Percentiles rank a stretch among this genome's conserved stretches.
Evolutionary conservation across 2,888 invertebrate genomes (phyloP).

Genomic region (Pseudanteris insignis): DNA sequence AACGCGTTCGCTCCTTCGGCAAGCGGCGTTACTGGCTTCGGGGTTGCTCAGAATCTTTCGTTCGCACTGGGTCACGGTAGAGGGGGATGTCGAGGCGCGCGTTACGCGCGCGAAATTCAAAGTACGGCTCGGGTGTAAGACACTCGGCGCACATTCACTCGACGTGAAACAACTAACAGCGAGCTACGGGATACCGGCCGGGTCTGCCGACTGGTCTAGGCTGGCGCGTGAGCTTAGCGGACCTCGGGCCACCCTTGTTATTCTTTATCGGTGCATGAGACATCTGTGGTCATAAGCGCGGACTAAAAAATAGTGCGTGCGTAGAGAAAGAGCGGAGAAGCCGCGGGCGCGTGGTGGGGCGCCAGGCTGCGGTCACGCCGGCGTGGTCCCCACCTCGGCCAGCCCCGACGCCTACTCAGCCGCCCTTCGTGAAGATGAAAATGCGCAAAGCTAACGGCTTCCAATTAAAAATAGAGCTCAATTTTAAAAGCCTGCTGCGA

Average conservation of each 20-base stretch:
- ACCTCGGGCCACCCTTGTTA: slow-evolving; percentile 32
- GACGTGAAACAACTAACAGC: slow-evolving; percentile 28
- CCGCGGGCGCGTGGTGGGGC: slow-evolving; percentile 22
- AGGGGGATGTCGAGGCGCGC: slow-evolving; percentile 32
- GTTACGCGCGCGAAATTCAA: slow-evolving; percentile 21
- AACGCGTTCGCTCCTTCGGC: slow-evolving; percentile 24
- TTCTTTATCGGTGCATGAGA: slow-evolving; percentile 70
- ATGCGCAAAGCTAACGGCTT: slow-evolving; percentile 72
- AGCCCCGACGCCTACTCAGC: slow-evolving; percentile 35
- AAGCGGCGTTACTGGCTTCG: slow-evolving; percentile 31
- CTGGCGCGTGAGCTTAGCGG: slow-evolving; percentile 25
- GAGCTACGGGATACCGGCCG: slow-evolving; percentile 1
- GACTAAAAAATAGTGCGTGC: slow-evolving; percentile 73
- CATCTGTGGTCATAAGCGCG: slow-evolving; percentile 74
- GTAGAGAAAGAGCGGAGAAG: slow-evolving; percentile 42
- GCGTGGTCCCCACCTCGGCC: slow-evolving; percentile 31
- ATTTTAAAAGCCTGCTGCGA: slow-evolving; percentile 49
- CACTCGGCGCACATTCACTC: too few relatives aligned
- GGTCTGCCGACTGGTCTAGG: not conserved
- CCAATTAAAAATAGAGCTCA: slow-evolving; percentile 70
- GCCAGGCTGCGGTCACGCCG: slow-evolving; percentile 48
- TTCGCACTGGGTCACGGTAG: slow-evolving; percentile 35
- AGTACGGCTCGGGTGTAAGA: slow-evolving; percentile 29
- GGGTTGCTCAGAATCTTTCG: slow-evolving; percentile 41
- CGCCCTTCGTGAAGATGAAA: slow-evolving; percentile 66